Base-by-base conservation (phyloP, 2,113 vertebrate genomes). In the Oxygymnocypris stewartii region DNA sequence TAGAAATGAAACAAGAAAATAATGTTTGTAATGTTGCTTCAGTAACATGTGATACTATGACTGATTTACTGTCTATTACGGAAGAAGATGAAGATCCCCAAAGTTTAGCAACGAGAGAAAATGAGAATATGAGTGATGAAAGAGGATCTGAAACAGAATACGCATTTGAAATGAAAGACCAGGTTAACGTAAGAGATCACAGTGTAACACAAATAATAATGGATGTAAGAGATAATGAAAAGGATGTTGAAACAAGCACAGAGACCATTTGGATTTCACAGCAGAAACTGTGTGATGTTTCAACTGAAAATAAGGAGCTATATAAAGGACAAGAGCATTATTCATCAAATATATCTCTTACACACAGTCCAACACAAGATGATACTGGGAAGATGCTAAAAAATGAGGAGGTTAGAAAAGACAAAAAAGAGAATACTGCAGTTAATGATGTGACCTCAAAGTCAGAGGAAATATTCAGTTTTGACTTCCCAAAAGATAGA, bases 391-490 rank as follows among this genome's bases (percentile, higher is more conserved):
- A 77, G 5, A 31, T 49, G 16, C 40, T 49, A 23, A 77, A 79
- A 57, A 73, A 73, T 67, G 44, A 20, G 7, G 67, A 88, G 71
- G 71, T n/a, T 14, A 28, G 42, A 35, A 51, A 73, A 37, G 35
- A 42, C 20, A 40, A 35, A 69, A n/a, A 23, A 79, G 59, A 67
- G 2, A 80, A 23, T 61, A n/a, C 9, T 51, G 20, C 25, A 88
- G 23, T 42, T 31, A 7, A 79, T 54, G 13, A 47, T 84, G 31
- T 84, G 74, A 47, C 40, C 35, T 20, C 51, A 47, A 80, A 71
- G 25, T 49, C 81, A 51, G 57, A 81, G n/a, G 79, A 67, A 82
- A 82, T 82, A 16, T 47, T 82, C 18, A 25, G 40, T 82, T 44
- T 47, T 63, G 59, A 65, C 40, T 67, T 9, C 10, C 18, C 37